Evolutionary conservation across 2,888 invertebrate species (phyloP).

Genomic region (Agrochola lota): DNA sequence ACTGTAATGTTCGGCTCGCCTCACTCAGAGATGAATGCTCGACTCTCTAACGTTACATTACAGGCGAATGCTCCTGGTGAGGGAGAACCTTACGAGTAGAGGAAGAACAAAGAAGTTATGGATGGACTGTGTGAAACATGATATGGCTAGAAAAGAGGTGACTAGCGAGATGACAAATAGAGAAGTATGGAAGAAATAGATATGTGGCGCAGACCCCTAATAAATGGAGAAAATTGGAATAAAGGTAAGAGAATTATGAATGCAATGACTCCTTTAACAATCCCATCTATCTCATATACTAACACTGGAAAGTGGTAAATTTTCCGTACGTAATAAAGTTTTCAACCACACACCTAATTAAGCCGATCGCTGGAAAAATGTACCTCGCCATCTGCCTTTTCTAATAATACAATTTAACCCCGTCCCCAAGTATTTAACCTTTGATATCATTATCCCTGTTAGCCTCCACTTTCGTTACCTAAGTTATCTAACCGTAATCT

Average conservation of each 20-base stretch:
- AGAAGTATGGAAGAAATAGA: no score
- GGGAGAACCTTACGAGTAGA: not conserved
- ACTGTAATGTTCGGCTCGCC: no score
- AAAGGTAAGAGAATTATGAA: not conserved
- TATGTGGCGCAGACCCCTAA: no score
- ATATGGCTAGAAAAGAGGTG: not conserved
- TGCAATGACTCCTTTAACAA: not conserved
- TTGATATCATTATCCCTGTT: conserved; percentile 48
- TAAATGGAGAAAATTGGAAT: no score
- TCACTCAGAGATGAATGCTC: no score
- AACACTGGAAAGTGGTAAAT: not conserved
- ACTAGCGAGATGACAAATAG: not conserved
- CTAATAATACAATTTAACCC: conserved; percentile 31
- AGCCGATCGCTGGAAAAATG: not conserved
- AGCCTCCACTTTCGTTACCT: conserved; percentile 28
- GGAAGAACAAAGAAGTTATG: not conserved
- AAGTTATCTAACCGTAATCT: conserved; percentile 67
- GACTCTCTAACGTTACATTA: no score
- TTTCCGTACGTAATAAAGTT: not conserved
- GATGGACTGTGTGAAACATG: no score
- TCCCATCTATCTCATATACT: not conserved
- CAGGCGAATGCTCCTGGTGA: no score
- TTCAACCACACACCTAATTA: not conserved
- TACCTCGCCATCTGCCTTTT: conserved; percentile 37
- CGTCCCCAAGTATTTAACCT: conserved; percentile 29